These are phyloP conservation scores for Geotrypetes seraphini DNA, from an alignment of 2,797 vertebrate genomes.

Conservation along the genomic window DNA sequence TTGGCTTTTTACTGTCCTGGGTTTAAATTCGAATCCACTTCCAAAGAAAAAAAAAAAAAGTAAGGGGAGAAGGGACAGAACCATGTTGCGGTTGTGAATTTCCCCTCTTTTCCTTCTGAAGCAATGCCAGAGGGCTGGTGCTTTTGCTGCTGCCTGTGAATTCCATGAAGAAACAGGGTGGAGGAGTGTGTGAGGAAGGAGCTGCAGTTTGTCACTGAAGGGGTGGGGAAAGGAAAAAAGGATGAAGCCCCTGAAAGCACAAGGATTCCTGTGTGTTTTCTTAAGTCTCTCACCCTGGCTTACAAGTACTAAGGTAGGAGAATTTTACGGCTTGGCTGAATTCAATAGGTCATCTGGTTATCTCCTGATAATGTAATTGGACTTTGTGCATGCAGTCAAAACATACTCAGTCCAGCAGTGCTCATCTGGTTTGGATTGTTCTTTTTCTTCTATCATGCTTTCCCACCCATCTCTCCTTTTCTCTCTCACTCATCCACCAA, in stretches of 20 bases:
- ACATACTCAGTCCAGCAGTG: too few species aligned
- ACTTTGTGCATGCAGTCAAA: constrained; percentile 1
- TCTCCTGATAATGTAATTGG: not conserved
- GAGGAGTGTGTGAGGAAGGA: not conserved
- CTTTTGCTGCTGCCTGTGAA: not conserved
- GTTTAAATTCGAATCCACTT: not conserved
- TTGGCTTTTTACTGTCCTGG: not conserved
- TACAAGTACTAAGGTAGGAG: constrained; percentile 31
- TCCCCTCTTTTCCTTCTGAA: not conserved
- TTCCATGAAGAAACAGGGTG: not conserved
- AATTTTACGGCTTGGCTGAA: not conserved
- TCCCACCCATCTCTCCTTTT: too few species aligned
- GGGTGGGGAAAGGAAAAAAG: constrained; percentile 4
- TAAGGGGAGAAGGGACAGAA: not conserved
- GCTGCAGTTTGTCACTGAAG: not conserved
- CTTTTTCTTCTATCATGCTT: too few species aligned
- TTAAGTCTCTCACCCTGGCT: constrained; percentile 8
- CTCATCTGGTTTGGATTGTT: too few species aligned
- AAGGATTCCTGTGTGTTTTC: constrained; percentile 12
- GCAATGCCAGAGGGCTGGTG: constrained; percentile 2
- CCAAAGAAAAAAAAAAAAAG: too few species aligned
- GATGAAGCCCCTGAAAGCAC: constrained; percentile 22
- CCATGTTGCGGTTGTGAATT: constrained; percentile 4
- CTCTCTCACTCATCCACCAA: too few species aligned
- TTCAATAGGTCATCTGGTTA: not conserved